Base-by-base conservation (phyloP, 30 jellyfish, hydroid and myxozoan species). In the Calvadosia cruxmelitensis region DNA sequence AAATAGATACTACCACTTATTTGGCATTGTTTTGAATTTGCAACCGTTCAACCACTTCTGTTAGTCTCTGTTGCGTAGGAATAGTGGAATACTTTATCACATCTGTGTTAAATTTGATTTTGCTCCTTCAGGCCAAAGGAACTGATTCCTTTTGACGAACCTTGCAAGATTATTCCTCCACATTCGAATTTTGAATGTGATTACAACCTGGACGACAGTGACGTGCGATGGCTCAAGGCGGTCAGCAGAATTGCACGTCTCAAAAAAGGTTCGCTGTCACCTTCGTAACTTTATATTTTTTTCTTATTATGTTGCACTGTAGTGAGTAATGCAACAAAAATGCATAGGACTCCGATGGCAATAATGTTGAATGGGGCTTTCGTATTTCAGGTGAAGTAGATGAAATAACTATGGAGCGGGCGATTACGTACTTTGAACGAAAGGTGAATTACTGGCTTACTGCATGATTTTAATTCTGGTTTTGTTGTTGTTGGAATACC, bases 381-480 rank as follows among this genome's bases (percentile, higher is more conserved):
- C 33, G 69, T 52, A 28, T 68, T 28, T 66, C 63, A 71, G 80
- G 80, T 32, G 52, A 35, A 31, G 72, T 86, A 63, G 94, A 86
- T 62, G 96, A 80, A 80, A 30, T 77, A 30, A 52, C 83, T 2
- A 86, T 86, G 96, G 96, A 86, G 57, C 73, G 88, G 26, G 93
- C 93, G 2, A 86, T 86, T 57, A 82, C 94, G 27, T 86, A 52
- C 27, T 86, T 86, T 71, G 96, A 86, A 34, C 74, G 94, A 65
- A 67, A 86, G 92, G 96, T 86, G 20, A 42, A 42, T 42, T 5
- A 42, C 57, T 5, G 57, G 20, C 10, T 20, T 42, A 20, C 15
- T 42, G 57, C 20, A 20, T 42, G 15, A 42, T 42, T 42, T 10
- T 42, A 42, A 42, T 42, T 42, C 57, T 42, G 20, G 15, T 5